Evolutionary conservation across 2,888 invertebrate species (phyloP).

Genomic region (Caenorhabditis imperialis): DNA sequence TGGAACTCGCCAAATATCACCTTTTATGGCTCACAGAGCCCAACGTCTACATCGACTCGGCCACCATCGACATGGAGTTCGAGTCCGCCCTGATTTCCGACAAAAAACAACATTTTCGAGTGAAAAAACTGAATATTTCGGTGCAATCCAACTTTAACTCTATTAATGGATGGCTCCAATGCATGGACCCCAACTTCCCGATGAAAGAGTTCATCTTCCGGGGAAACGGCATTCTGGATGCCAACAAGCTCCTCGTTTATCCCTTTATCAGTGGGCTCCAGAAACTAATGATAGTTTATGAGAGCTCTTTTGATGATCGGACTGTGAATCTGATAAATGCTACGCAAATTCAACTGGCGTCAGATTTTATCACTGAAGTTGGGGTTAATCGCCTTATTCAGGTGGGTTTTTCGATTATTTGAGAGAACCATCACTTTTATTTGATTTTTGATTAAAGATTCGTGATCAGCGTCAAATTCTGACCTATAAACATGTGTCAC

Average conservation of each 20-base stretch:
- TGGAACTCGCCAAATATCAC: constrained; percentile 25
- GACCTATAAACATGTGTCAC: no score
- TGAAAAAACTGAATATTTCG: constrained; percentile 23
- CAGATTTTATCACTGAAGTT: constrained; percentile 27
- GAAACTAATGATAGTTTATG: constrained; percentile 34
- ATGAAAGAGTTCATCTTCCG: constrained; percentile 32
- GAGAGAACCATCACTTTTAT: neutral
- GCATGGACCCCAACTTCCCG: constrained; percentile 6
- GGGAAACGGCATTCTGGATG: constrained; percentile 35
- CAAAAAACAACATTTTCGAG: constrained; percentile 21
- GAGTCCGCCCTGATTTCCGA: no score
- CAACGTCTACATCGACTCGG: constrained; percentile 37
- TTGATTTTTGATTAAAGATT: no score
- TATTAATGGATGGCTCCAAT: constrained; percentile 33
- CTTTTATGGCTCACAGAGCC: constrained; percentile 38
- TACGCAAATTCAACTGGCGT: constrained; percentile 25
- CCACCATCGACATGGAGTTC: constrained; percentile 42
- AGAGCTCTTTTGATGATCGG: constrained; percentile 36
- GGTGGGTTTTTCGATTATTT: neutral
- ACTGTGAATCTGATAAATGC: constrained; percentile 16
- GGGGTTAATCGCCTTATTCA: constrained; percentile 19
- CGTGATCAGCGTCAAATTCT: no score
- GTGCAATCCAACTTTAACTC: constrained; percentile 20
- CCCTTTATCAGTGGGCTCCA: constrained; percentile 22
- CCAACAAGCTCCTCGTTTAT: constrained; percentile 14